Conservation (phyloP, 2,113 vertebrate genomes). For the Pica pica region DNA sequence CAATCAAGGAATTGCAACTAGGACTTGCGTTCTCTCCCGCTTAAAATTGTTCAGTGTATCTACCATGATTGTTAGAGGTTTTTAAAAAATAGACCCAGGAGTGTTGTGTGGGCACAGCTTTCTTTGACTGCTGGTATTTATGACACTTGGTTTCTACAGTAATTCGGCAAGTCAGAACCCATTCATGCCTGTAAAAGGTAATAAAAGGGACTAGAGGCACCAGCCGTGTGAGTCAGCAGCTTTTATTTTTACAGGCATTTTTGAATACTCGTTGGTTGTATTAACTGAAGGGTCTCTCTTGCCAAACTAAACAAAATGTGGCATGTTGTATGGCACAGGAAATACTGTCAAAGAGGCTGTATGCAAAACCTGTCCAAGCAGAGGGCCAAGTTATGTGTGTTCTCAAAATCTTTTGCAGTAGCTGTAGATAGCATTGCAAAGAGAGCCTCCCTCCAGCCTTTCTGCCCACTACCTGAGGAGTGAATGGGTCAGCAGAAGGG, state of each 20-base stretch:
- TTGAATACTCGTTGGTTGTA: background rate
- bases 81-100: background rate
- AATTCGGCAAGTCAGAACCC: constrained; percentile 10
- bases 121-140: background rate
- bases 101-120: rapidly evolving
- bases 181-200: constrained; percentile 9
- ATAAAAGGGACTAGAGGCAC: background rate
- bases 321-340: background rate
- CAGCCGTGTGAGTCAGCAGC: background rate
- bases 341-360: background rate
- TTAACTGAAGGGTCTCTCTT: background rate
- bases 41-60: background rate
- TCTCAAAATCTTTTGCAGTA: background rate
- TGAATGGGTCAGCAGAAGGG: background rate
- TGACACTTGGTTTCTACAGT: background rate
- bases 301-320: background rate
- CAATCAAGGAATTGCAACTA: background rate
- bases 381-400: background rate
- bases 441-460: background rate
- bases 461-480: background rate
- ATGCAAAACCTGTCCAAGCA: background rate
- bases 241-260: background rate
- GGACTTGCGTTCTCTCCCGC: background rate
- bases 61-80: background rate
- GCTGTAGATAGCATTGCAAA: background rate